Evolutionary conservation across 2,888 invertebrate genomes (phyloP).

Genomic region (Lycaena phlaeas): DNA sequence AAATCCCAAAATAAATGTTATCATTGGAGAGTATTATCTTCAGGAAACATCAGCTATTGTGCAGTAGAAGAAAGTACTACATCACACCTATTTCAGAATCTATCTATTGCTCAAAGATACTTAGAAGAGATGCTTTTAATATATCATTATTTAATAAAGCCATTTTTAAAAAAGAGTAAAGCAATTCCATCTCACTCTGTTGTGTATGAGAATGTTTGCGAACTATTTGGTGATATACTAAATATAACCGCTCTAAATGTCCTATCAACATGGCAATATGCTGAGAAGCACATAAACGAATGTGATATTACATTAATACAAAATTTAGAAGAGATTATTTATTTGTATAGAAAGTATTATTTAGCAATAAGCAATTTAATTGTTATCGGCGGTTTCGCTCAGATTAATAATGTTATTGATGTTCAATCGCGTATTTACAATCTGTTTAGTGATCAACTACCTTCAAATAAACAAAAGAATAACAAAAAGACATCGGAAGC

Average conservation of each 20-base stretch:
- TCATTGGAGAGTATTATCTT: slow-evolving; percentile 62
- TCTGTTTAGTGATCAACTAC: slow-evolving; percentile 72
- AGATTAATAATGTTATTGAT: slow-evolving; percentile 77
- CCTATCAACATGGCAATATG: slow-evolving; percentile 79
- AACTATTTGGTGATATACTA: slow-evolving; percentile 78
- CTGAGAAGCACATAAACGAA: slow-evolving; percentile 76
- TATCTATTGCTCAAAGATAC: slow-evolving; percentile 78
- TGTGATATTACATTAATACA: slow-evolving; percentile 79
- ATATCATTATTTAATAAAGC: slow-evolving; percentile 75
- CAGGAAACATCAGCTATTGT: slow-evolving; percentile 61
- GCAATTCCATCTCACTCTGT: slow-evolving; percentile 66
- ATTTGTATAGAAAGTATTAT: slow-evolving; percentile 80
- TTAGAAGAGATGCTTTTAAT: slow-evolving; percentile 78
- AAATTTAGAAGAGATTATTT: slow-evolving; percentile 80
- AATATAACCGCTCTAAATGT: slow-evolving; percentile 79
- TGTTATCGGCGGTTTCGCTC: slow-evolving; percentile 79
- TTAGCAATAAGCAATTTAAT: slow-evolving; percentile 81
- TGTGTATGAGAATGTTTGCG: slow-evolving; percentile 77
- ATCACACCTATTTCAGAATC: slow-evolving; percentile 62
- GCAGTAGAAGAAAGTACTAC: slow-evolving; percentile 48
- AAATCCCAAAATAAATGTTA: slow-evolving; percentile 61
- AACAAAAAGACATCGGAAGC: slow-evolving; percentile 72
- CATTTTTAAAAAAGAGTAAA: slow-evolving; percentile 76
- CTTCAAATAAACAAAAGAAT: slow-evolving; percentile 67
- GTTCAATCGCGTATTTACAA: slow-evolving; percentile 70